Base-by-base conservation (phyloP, 2,797 vertebrate species). In the Squalus acanthias region DNA sequence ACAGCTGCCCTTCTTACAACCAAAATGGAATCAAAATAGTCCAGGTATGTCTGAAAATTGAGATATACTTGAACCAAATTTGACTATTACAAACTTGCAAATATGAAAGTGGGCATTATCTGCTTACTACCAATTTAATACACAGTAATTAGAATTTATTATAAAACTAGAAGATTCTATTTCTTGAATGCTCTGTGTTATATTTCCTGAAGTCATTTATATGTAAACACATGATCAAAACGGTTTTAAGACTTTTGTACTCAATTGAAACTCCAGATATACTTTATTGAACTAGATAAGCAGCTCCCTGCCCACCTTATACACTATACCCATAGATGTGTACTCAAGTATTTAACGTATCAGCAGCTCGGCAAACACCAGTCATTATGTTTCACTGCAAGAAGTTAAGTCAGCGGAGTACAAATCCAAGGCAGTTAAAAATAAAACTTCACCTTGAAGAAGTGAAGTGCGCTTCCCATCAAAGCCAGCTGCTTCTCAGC, bases 361-460 rank as follows among this genome's bases (percentile, higher is more conserved):
- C 39, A 50, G 46, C 46, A 85, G 46, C 82, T 85, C 50, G 20
- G 2, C 39, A 85, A 85, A 17, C 46, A 85, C 79, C 82, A 0
- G 39, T 50, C 39, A 50, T 63, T 85, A 9, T 85, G 15, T 92
- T 92, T 39, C 89, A 92, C 60, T 60, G 89, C 89, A 22, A 46
- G 82, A 85, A 24, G 82, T 92, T 89, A 29, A 33, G 50, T 53
- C 50, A 60, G 82, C 50, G 1, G 29, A n/a, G 12, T 92, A 60
- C 57, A 92, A 92, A 67, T 92, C 33, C 33, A 65, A 92, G 39
- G 24, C 46, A 76, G 50, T 95, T 57, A 26, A 53, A 74, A 70
- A 67, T 69, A 94, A 95, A 95, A 76, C 70, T 95, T 76, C 50
- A 95, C 69, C 24, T 95, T 95, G 46, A 33, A 91, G 22, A 20